Conservation (phyloP, 2,113 vertebrate species). For the Carollia perspicillata region DNA sequence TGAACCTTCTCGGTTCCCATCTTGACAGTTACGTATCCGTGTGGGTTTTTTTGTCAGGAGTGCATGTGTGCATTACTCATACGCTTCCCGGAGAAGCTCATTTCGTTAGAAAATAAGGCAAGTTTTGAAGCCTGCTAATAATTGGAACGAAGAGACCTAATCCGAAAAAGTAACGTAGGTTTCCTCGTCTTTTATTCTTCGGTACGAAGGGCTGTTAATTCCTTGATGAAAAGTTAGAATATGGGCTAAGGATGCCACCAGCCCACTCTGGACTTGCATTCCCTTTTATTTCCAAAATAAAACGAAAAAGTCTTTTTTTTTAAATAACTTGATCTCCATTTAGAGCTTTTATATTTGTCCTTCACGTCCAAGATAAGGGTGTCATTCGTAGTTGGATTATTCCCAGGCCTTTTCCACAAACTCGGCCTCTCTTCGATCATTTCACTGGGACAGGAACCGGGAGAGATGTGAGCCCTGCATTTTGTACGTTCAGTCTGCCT, state of each 20-base stretch:
- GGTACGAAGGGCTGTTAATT: slow-evolving; percentile 35
- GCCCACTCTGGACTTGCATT: slow-evolving; percentile 23
- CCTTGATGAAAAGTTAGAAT: neutral
- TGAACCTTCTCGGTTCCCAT: slow-evolving; percentile 43
- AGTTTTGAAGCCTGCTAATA: slow-evolving; percentile 61
- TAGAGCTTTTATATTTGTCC: slow-evolving; percentile 31
- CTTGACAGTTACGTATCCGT: slow-evolving; percentile 3
- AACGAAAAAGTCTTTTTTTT: neutral
- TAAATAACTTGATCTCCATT: slow-evolving; percentile 1
- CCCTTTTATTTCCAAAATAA: slow-evolving; percentile 45
- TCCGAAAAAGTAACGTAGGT: neutral
- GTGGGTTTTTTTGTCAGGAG: slow-evolving; percentile 47
- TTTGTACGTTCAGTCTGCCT: slow-evolving; percentile 34
- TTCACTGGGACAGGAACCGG: neutral
- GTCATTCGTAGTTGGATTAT: neutral
- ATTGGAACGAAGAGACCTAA: slow-evolving; percentile 40
- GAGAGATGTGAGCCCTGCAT: slow-evolving; percentile 3
- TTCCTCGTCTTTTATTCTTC: slow-evolving; percentile 48
- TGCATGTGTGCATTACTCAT: slow-evolving; percentile 40
- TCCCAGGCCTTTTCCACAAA: slow-evolving; percentile 49
- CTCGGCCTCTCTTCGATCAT: slow-evolving; percentile 48
- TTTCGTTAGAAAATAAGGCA: slow-evolving; percentile 44
- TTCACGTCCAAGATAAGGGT: slow-evolving; percentile 17
- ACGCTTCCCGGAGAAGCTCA: slow-evolving; percentile 76
- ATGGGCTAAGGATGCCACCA: neutral